These are phyloP conservation scores for Muscicapa comitata DNA, from an alignment of 2,797 vertebrate species.

Conservation along the genomic window DNA sequence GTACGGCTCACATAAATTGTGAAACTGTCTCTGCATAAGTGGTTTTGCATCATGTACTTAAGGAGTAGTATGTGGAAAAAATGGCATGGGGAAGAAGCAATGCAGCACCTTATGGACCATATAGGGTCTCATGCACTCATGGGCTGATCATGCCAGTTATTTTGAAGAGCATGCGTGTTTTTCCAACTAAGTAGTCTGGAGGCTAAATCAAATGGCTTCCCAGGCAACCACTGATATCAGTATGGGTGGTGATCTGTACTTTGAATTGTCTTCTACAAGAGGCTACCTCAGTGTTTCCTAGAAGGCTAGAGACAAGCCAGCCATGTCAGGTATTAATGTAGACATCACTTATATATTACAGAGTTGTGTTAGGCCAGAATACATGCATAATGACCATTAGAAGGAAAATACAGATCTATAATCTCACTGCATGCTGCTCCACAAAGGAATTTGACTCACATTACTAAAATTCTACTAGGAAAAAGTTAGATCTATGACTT, in stretches of 20 bases:
- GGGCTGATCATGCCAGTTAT: background rate
- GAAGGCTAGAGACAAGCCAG: background rate
- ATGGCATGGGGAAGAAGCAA: background rate
- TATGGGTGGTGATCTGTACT: background rate
- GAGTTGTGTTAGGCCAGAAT: background rate
- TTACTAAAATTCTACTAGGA: background rate
- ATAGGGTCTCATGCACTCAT: background rate
- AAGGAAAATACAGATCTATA: background rate
- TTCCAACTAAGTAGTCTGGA: background rate
- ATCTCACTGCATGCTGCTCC: background rate
- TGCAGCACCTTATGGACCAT: background rate
- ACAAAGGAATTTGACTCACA: background rate
- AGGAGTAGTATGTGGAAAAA: background rate
- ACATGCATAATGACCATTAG: background rate
- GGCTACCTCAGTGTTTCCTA: background rate
- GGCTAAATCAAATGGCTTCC: background rate
- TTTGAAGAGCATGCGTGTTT: background rate
- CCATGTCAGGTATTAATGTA: background rate
- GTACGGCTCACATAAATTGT: background rate
- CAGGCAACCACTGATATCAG: background rate
- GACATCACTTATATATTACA: background rate
- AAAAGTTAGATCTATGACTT: background rate
- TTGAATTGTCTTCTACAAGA: background rate
- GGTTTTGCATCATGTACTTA: background rate
- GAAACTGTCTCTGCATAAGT: background rate